A percentile compares a stretch with the other conserved stretches of the same genome.
Conservation (phyloP, 2,888 invertebrate species). For the Brachycybe producta region DNA sequence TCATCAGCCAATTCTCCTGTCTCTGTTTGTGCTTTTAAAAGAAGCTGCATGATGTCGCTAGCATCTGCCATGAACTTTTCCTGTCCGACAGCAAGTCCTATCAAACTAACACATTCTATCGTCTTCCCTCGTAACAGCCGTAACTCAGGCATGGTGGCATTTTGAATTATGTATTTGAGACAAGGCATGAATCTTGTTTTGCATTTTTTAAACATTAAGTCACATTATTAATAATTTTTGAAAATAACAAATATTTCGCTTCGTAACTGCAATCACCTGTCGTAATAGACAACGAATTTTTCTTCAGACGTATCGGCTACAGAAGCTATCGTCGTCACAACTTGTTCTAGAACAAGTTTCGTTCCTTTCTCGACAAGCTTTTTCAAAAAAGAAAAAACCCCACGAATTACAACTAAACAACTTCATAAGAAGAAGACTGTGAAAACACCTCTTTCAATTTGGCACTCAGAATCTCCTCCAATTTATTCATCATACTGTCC, state of each 20-base stretch:
- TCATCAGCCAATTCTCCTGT: slow-evolving; percentile 70
- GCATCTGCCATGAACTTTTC: slow-evolving; percentile 72
- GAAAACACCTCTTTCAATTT: slow-evolving; percentile 73
- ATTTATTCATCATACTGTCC: slow-evolving; percentile 76
- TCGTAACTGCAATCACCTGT: slow-evolving; percentile 41
- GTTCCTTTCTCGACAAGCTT: slow-evolving; percentile 84
- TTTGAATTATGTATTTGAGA: slow-evolving; percentile 90
- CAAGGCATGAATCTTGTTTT: slow-evolving; percentile 64
- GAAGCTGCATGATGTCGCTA: slow-evolving; percentile 86
- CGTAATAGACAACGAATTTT: slow-evolving; percentile 88
- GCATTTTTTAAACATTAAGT: too few species aligned
- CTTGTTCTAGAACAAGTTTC: slow-evolving; percentile 92
- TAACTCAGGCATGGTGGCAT: slow-evolving; percentile 74
- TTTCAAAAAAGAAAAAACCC: slow-evolving; percentile 21
- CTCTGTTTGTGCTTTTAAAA: slow-evolving; percentile 75
- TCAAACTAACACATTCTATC: slow-evolving; percentile 96
- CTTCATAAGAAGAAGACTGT: too few species aligned
- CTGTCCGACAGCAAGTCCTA: slow-evolving; percentile 54
- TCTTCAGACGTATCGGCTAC: slow-evolving; percentile 97
- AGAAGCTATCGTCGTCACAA: slow-evolving; percentile 96
- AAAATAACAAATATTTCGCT: slow-evolving; percentile 6
- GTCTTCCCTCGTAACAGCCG: slow-evolving; percentile 92
- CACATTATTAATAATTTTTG: too few species aligned
- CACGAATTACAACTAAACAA: not conserved
- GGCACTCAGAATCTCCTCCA: slow-evolving; percentile 73